Conservation (phyloP, 1,140 invertebrate genomes). For the Ptiloglossa arizonensis region DNA sequence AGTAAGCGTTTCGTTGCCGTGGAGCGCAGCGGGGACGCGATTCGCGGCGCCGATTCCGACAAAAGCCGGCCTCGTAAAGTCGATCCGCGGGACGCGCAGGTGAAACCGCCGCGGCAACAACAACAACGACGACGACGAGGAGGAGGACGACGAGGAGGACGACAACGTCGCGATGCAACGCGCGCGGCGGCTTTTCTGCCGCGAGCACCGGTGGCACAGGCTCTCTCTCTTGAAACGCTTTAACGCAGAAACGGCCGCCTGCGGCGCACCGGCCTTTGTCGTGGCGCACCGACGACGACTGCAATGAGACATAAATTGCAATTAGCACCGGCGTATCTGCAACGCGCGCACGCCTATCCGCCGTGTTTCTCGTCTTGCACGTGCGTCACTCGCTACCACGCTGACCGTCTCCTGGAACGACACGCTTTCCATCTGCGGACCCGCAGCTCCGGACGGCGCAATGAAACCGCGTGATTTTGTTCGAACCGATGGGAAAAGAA, state of each 20-base stretch:
- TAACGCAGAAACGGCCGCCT: conserved; percentile 72
- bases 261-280: conserved; percentile 72
- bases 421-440: background rate
- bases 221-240: conserved; percentile 66
- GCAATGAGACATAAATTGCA: conserved; percentile 80
- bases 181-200: conserved; percentile 22
- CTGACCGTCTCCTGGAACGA: background rate
- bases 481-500: background rate
- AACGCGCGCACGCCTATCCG: conserved; percentile 38
- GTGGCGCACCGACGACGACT: conserved; percentile 70
- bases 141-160: background rate
- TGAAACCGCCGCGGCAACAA: background rate
- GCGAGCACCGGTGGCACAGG: conserved; percentile 40
- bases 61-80: conserved; percentile 26
- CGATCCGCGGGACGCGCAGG: conserved; percentile 13
- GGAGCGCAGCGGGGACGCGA: conserved; percentile 7
- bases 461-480: background rate
- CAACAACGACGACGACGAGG: background rate
- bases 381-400: conserved; percentile 21
- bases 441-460: background rate
- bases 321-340: conserved; percentile 72
- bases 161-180: background rate
- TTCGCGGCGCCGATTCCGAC: conserved; percentile 23
- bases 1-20: conserved; percentile 3
- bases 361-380: conserved; percentile 13